Evolutionary conservation across 2,888 invertebrate genomes (phyloP).

Genomic region (Xestia c-nigrum): DNA sequence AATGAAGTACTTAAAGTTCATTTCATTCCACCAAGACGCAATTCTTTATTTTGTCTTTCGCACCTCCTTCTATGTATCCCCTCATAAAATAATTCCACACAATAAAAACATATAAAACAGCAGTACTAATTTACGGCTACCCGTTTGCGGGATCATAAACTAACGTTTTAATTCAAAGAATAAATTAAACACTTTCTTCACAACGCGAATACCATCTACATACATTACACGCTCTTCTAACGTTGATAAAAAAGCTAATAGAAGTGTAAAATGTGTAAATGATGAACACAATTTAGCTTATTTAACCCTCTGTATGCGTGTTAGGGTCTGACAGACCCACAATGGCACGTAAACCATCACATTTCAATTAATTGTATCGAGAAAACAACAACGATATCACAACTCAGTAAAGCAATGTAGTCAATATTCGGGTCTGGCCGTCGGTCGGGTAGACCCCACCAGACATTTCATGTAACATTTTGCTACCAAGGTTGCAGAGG

Average conservation of each 20-base stretch:
- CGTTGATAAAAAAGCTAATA: slow-evolving; percentile 38
- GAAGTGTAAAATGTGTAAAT: slow-evolving; percentile 42
- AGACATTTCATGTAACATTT: not conserved
- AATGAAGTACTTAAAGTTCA: not conserved
- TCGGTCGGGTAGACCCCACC: not conserved
- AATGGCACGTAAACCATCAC: not conserved
- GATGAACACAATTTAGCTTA: slow-evolving; percentile 43
- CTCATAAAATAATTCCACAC: slow-evolving; percentile 24
- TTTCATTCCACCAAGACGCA: not conserved
- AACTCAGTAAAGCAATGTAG: not conserved
- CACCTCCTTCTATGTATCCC: slow-evolving; percentile 12
- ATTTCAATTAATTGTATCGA: not conserved
- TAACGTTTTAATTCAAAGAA: slow-evolving; percentile 48
- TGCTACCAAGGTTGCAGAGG: not conserved
- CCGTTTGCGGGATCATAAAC: slow-evolving; percentile 50
- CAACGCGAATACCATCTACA: slow-evolving; percentile 48
- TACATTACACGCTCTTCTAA: slow-evolving; percentile 46
- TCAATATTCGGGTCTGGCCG: not conserved
- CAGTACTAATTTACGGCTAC: slow-evolving; percentile 32
- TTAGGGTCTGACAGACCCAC: not conserved
- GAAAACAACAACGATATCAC: not conserved
- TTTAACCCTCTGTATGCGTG: slow-evolving; percentile 4
- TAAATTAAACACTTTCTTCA: slow-evolving; percentile 64
- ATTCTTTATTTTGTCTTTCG: not conserved
- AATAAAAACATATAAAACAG: slow-evolving; percentile 28